phyloP scores from a whole-genome alignment of 2,797 vertebrate genomes.

The Sebastes matsubarae region DNA sequence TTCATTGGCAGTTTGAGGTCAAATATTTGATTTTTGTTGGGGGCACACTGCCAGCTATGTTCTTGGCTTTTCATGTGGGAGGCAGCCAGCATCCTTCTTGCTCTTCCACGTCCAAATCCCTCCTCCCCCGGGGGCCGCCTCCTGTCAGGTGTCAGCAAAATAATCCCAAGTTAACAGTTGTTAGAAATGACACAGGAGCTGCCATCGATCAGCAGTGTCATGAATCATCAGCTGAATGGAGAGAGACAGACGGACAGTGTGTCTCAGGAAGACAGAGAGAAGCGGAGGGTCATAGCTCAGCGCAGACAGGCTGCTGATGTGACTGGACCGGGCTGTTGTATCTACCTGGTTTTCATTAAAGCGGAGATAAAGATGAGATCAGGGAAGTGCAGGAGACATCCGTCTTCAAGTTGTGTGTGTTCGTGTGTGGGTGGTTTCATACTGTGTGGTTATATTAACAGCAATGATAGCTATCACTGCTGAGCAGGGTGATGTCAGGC shows the following conservation, averaged over 20 bases:
- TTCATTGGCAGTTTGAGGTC: background rate
- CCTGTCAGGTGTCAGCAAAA: conserved; percentile 74
- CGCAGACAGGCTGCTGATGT: conserved; percentile 38
- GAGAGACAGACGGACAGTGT: conserved; percentile 2
- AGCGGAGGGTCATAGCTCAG: conserved; percentile 28
- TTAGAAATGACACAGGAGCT: conserved; percentile 59
- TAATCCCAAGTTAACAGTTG: conserved; percentile 69
- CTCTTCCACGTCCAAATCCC: conserved; percentile 37
- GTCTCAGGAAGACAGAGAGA: conserved; percentile 23
- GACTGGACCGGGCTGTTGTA: conserved; percentile 29
- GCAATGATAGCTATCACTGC: conserved; percentile 56
- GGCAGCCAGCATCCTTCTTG: conserved; percentile 37
- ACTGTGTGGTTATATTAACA: conserved; percentile 42
- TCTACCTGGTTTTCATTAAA: conserved; percentile 65
- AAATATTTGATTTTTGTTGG: conserved; percentile 9
- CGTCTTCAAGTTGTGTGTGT: conserved; percentile 15
- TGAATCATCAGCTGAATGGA: conserved; percentile 45
- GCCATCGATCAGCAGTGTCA: conserved; percentile 64
- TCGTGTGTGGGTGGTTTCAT: conserved; percentile 10
- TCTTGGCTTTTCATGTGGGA: conserved; percentile 35
- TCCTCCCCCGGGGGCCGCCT: conserved; percentile 45
- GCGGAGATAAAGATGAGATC: conserved; percentile 50
- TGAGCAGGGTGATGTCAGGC: conserved; percentile 32
- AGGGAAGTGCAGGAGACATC: conserved; percentile 25
- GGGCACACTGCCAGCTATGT: conserved; percentile 47